These are phyloP conservation scores for Mantis religiosa DNA, from an alignment of 2,888 invertebrate genomes.

Conservation along the genomic window DNA sequence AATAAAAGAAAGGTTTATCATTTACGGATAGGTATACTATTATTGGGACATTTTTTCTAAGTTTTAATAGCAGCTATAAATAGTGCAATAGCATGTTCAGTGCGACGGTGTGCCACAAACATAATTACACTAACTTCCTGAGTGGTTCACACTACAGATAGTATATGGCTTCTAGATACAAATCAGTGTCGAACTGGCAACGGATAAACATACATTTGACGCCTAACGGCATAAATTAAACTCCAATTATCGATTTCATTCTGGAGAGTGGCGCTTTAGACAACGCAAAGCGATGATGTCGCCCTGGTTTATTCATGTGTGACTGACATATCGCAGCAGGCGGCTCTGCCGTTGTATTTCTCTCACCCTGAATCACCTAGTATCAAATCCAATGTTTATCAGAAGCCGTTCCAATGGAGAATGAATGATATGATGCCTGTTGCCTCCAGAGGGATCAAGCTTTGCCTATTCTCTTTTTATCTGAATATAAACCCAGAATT, in stretches of 20 bases:
- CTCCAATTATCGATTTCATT: neutral
- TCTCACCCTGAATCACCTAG: neutral
- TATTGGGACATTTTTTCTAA: too few relatives aligned
- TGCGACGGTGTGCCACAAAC: too few relatives aligned
- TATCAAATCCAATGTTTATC: neutral
- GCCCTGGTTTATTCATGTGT: neutral
- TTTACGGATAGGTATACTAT: too few relatives aligned
- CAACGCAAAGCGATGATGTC: neutral
- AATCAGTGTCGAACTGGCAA: neutral
- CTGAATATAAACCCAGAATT: neutral
- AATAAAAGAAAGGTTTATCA: too few relatives aligned
- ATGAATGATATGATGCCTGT: neutral
- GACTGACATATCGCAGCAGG: neutral
- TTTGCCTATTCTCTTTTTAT: neutral
- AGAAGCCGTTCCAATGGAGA: neutral
- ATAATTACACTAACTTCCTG: too few relatives aligned
- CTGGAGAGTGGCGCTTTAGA: neutral
- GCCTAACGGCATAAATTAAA: neutral
- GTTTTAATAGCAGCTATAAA: too few relatives aligned
- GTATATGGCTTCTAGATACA: neutral
- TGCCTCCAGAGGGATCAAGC: neutral
- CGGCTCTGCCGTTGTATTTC: neutral
- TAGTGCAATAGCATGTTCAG: too few relatives aligned
- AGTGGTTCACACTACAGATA: neutral
- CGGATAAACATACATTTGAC: neutral